Base-by-base conservation (phyloP, 2,888 invertebrate genomes). In the Apodemia mormo region DNA sequence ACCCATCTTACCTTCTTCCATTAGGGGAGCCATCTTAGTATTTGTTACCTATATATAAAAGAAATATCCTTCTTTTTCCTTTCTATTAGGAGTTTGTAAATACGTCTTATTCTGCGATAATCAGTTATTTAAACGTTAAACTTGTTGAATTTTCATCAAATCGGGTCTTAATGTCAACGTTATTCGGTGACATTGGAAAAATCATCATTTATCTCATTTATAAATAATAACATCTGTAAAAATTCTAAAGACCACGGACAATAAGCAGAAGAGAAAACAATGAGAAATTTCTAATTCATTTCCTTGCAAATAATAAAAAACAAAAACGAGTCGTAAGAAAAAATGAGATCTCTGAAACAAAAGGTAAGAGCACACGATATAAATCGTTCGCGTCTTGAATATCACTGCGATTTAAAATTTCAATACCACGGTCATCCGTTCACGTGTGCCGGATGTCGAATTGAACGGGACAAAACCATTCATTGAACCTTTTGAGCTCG, bases 361-460 rank as follows among this genome's bases (percentile, higher is more conserved):
- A 79, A 79, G 76, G 67, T 71, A 67, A 68, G 71, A 70, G 70
- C 72, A 71, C 72, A 73, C 74, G 76, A 78, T 78, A 76, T 78
- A 74, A 74, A 77, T 78, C 76, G 72, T 69, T 72, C 71, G 73
- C 71, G 67, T 68, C 68, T 45, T 52, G 70, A 73, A 71, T 69
- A 70, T 68, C 67, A 64, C 68, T 71, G 73, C 74, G 75, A 76
- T 82, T 83, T 81, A 83, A 84, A 81, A 82, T 80, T 84, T 82
- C 83, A 84, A 86, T 82, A 79, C 78, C 75, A 78, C 80, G 80
- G 82, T 77, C 81, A 77, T 76, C 76, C 71, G 75, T 85, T 87
- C 92, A 90, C 90, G 90, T 91, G 89, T 81, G 83, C 91, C 90
- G 92, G 90, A 92, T 88, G 88, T 85, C 77, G 78, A 79, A 83